Evolutionary conservation across 2,797 vertebrate genomes (phyloP), one percentile per base, ranked within the genome.

Genomic region (Pseudopleuronectes americanus): DNA sequence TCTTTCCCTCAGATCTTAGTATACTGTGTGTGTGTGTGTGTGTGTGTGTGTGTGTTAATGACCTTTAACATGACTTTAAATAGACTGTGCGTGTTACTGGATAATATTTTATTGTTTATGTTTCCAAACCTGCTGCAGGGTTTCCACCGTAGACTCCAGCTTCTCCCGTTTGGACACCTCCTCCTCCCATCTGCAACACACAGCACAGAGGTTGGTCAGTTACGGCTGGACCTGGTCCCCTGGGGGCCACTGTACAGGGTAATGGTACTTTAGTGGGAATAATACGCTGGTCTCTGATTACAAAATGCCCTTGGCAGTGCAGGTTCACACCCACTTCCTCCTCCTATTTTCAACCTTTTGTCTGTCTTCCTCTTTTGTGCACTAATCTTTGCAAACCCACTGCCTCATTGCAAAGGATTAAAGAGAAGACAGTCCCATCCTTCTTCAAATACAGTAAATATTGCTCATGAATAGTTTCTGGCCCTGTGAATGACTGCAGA

Each of bases 141-240:
- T 93, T 79, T 96, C 95, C 77, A 99, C 95, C 84, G 95, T 94
- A 1, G 94, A 94, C 86, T 99, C 96, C 90, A 99, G 90, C 75
- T 96, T 94, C 92, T 97, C 87, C 70, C 97, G 91, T 72, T 94
- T 97, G 19, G 93, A 94, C 43, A 96, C 76, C 83, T 99, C 98
- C 84, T 99, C 97, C 60, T 99, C 96, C 97, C 97, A 99, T 82
- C 98, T 99, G 90, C 55, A 93, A 93, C 77, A 91, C 89, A 91
- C 54, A 87, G 60, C 74, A 89, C 61, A 90, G 72, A 80, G 81
- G 60, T 68, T 79, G 87, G 85, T 92, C 79, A 90, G 68, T 84
- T 77, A 87, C 70, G 22, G 66, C 55, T 49, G 41, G 60, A 14
- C 55, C 68, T 17, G 22, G 64, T 80, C 85, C 66, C 82, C 57